Evolutionary conservation across 2,797 vertebrate species (phyloP), one percentile per base, ranked within the genome.

Genomic region (Melanotaenia boesemani): DNA sequence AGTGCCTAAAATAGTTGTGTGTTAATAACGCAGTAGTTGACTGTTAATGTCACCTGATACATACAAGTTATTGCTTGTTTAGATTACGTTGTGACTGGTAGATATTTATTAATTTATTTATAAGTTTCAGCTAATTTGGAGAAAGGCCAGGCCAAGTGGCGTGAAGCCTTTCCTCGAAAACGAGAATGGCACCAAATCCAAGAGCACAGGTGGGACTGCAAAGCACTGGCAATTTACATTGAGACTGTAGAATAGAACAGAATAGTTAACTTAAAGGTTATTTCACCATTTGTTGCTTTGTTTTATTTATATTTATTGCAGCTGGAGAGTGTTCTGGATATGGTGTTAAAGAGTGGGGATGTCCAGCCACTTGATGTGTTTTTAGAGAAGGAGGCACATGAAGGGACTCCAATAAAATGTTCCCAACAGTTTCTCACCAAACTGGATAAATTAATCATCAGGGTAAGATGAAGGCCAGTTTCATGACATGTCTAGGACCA

Each of bases 391-490:
- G 93, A 94, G 66, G 68, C 74, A 55, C 63, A 54, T 86, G 91
- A 94, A 72, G 84, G 78, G 11, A 54, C 79, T 41, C 81, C 77
- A 57, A 84, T 95, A 69, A 97, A 94, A 89, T 99, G 96, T 83
- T 97, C 96, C 76, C 95, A 94, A 72, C 94, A 95, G 50, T 96
- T 99, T 86, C 80, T 97, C 39, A 91, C 79, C 76, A 99, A 97
- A 90, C 67, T 99, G 82, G 96, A 99, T 88, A 95, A 92, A 86
- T 92, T 99, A 72, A 85, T 99, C 6, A 92, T 82, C 82, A 94
- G 73, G 95, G 98, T 99, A 94, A 93, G 89, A 82, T 67, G 7
- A 36, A 41, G 15, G 6, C 12, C 2, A 54, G 15, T 16, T 44
- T 5, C 41, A 6, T 48, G 6, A 34, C 12, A n/a, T 50, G 7